Evolutionary conservation across 2,113 vertebrate species (phyloP), one percentile per base, ranked within the genome.

Genomic region (Anguilla japonica): DNA sequence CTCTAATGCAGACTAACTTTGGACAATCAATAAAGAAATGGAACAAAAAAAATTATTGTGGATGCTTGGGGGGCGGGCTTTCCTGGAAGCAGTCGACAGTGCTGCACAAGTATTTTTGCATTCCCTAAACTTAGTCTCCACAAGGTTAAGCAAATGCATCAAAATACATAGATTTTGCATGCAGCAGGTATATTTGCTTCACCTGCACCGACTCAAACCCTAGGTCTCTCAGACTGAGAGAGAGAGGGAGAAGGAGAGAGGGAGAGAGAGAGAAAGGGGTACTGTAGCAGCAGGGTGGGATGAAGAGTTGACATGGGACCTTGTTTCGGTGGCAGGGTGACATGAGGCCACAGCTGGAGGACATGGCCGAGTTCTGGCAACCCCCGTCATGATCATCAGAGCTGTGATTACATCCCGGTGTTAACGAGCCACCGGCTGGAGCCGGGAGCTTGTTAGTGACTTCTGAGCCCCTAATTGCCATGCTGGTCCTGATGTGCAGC

Each of bases 371-470:
- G 79, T 29, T 16, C 29, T 80, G 79, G 40, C 41, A 26, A 81
- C 80, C 34, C 41, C 41, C 18, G n/a, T 26, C 41, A n/a, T 15
- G 43, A 46, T 50, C 16, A 50, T 50, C 81, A n/a, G 81, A 41
- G 81, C 41, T 50, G 22, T 50, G 41, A 82, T 50, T n/a, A 50
- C 41, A 18, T 50, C 81, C 81, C 22, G 20, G 81, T 50, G 41
- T 6, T 50, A 26, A 82, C 81, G 15, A 82, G 81, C 81, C 43
- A n/a, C 81, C n/a, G 81, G 50, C 81, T 53, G 46, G 46, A 53
- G 81, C 43, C 26, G 26, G 29, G 22, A 53, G 81, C 43, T 82
- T n/a, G 81, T 82, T 82, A 82, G 81, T 14, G 71, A 75, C 71
- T 80, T 80, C 22, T 80, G 39, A 80, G 79, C 50, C 26, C 20